Percentiles rank a stretch among this genome's conserved stretches.
phyloP scores from a whole-genome alignment of 1,140 invertebrate species.

The Apis florea region DNA sequence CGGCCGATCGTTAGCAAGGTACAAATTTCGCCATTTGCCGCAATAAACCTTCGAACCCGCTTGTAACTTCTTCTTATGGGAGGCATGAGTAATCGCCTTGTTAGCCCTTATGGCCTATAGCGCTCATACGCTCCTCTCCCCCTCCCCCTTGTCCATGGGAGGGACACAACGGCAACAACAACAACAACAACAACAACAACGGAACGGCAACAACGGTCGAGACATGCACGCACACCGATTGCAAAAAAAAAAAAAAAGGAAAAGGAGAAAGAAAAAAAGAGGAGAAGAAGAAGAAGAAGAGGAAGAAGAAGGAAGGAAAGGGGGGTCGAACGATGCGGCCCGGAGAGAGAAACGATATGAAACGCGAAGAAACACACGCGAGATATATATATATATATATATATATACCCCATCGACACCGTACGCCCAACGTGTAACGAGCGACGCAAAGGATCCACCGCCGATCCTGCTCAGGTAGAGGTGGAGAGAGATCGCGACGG shows the following conservation, averaged over 20 bases:
- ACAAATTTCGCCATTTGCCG: conserved; percentile 80
- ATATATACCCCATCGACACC: conserved; percentile 74
- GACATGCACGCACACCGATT: conserved; percentile 53
- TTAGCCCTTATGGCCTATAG: conserved; percentile 79
- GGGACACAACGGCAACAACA: conserved; percentile 55
- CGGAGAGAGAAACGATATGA: conserved; percentile 52
- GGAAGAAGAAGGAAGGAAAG: too few species aligned
- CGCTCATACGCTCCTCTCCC: conserved; percentile 69
- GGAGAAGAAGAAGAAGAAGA: background rate
- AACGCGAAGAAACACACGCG: conserved; percentile 74
- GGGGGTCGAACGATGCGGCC: background rate
- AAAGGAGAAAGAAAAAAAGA: conserved; percentile 9
- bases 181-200: conserved; percentile 27
- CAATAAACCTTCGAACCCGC: conserved; percentile 78
- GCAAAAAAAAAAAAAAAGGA: conserved; percentile 39
- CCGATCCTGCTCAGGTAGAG: conserved; percentile 39
- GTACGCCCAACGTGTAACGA: conserved; percentile 68
- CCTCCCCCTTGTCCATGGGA: conserved; percentile 50
- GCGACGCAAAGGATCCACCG: conserved; percentile 67
- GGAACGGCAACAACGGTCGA: conserved; percentile 53
- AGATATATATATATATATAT: conserved; percentile 59
- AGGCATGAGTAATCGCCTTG: conserved; percentile 80
- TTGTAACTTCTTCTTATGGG: conserved; percentile 79
- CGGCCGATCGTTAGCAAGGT: conserved; percentile 77
- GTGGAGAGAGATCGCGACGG: conserved; percentile 50